Conservation (phyloP, 2,797 vertebrate genomes). For the Acanthis flammea region DNA sequence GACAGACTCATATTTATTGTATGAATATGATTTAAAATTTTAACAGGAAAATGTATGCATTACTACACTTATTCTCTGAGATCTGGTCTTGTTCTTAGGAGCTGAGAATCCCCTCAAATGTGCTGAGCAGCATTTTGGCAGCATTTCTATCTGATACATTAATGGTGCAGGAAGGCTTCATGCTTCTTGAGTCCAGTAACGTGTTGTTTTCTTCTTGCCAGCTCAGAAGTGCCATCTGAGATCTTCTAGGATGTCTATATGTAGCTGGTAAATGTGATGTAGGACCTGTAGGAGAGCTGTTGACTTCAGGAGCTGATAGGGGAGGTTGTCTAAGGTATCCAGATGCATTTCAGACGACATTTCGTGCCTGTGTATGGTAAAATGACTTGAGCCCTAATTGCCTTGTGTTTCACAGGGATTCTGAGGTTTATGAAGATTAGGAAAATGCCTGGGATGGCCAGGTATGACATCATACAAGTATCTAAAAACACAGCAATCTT, state of each 20-base stretch:
- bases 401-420: background rate
- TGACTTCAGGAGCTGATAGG: background rate
- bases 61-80: background rate
- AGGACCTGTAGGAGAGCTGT: background rate
- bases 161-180: background rate
- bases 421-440: background rate
- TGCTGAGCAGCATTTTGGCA: background rate
- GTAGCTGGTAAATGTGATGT: background rate
- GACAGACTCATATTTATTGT: background rate
- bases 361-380: background rate
- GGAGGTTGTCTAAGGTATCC: background rate
- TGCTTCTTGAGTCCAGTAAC: background rate
- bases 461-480: background rate
- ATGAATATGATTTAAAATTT: background rate
- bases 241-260: too few species aligned
- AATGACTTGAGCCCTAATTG: background rate
- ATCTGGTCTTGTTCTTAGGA: background rate
- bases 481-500: background rate
- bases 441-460: background rate
- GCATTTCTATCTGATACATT: rapidly evolving
- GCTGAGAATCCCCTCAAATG: background rate
- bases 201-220: background rate
- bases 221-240: background rate
- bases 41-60: background rate
- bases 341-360: too few species aligned